Conservation (phyloP, 2,888 invertebrate genomes). For the Drosophila putrida region DNA sequence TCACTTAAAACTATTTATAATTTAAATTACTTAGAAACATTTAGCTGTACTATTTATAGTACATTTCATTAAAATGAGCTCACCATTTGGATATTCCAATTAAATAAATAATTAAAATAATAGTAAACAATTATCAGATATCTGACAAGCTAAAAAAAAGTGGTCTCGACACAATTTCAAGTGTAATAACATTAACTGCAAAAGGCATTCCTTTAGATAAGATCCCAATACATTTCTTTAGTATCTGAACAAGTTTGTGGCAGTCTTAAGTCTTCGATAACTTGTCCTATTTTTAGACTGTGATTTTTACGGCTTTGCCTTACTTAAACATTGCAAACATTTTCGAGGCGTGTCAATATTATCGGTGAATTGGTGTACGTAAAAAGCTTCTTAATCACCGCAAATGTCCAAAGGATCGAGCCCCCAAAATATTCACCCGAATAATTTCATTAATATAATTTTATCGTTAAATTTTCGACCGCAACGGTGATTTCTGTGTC, state of each 20-base stretch:
- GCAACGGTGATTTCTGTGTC: conserved; percentile 16
- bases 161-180: background rate
- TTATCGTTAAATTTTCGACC: conserved; percentile 48
- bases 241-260: background rate
- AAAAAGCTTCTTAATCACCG: conserved; percentile 66
- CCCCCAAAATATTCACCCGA: conserved; percentile 67
- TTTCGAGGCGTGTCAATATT: conserved; percentile 62
- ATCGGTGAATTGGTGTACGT: conserved; percentile 28
- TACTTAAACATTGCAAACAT: conserved; percentile 56
- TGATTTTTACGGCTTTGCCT: conserved; percentile 64
- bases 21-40: conserved; percentile 18
- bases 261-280: conserved; percentile 18
- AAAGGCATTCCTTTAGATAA: background rate
- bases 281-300: conserved; percentile 58
- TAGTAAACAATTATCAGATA: background rate
- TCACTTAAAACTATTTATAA: conserved; percentile 28
- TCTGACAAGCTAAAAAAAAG: background rate
- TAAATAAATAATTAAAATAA: background rate
- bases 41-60: background rate
- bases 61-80: conserved; percentile 4
- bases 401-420: conserved; percentile 55
- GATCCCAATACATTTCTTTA: background rate
- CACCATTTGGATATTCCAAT: conserved; percentile 2
- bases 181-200: background rate
- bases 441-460: conserved; percentile 53